phyloP scores from a whole-genome alignment of 2,113 vertebrate species.

The cattle (Bos taurus) region DNA sequence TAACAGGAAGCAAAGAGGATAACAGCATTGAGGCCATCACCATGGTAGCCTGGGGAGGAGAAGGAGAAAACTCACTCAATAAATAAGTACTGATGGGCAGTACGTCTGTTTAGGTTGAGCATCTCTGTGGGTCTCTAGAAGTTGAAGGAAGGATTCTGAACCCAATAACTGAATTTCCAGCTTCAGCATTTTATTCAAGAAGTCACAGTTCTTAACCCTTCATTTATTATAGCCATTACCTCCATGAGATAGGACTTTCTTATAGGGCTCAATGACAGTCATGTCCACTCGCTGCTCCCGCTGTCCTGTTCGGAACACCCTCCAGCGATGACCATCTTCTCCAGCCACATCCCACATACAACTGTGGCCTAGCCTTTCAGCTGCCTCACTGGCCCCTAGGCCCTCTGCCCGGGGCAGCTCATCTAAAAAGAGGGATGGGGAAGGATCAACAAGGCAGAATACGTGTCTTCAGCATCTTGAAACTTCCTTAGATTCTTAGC shows the following conservation, averaged over 20 bases:
- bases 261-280: conserved; percentile 85
- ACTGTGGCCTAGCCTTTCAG: conserved; percentile 68
- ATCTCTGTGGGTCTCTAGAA: not conserved
- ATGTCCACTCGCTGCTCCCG: conserved; percentile 84
- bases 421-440: conserved; percentile 69
- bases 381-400: conserved; percentile 9
- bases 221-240: conserved; percentile 70
- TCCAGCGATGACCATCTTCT: conserved; percentile 81
- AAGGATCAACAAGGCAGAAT: not conserved
- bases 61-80: not conserved
- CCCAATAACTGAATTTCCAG: not conserved
- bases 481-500: not conserved
- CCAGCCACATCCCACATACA: conserved; percentile 80
- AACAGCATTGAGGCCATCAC: conserved; percentile 85
- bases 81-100: not conserved
- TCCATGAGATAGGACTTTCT: conserved; percentile 86
- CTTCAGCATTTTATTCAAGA: not conserved
- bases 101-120: not conserved
- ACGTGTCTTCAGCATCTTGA: not conserved
- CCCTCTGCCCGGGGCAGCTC: conserved; percentile 79
- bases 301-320: conserved; percentile 80
- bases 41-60: conserved; percentile 83
- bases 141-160: not conserved
- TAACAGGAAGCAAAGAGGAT: conserved; percentile 87
- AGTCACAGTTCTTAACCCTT: rapidly evolving